Evolutionary conservation across 2,888 invertebrate species (phyloP), one percentile per base, ranked within the genome.

Genomic region (Epinotia nisella): DNA sequence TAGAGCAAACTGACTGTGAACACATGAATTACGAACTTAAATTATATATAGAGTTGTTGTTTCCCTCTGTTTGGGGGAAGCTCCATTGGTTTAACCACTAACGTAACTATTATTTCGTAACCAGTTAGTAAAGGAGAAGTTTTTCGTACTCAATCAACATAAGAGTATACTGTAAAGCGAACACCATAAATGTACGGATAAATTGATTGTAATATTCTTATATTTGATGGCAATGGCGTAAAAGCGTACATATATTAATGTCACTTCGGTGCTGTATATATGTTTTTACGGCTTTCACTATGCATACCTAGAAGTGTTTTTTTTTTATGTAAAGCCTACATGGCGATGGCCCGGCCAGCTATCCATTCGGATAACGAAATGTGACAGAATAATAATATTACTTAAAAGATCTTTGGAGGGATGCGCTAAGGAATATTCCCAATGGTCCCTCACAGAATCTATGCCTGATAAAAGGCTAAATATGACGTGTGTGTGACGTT

Each of bases 361-460:
- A 49, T 7, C 49, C 49, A 49, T 49, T n/a, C 49, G 1, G 7
- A 49, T 7, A 49, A n/a, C n/a, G n/a, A 45, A 45, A 45, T 45
- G 45, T n/a, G 45, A 45, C n/a, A 45, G 45, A 49, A 49, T 5
- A 49, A n/a, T 49, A 49, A 15, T 49, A 49, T 49, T 49, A 49
- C n/a, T 11, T 3, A 49, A 13, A 49, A 49, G 49, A 49, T 49
- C 49, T 49, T 49, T n/a, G n/a, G 49, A 5, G 41, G 13, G 49
- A 49, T 49, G 49, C 13, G 49, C 35, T 35, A 35, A 59, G 17
- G 59, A 59, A 59, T 59, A 59, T 59, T 45, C 15, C 49, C 49
- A n/a, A 49, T 49, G n/a, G 5, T 4, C 29, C 29, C 29, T 29
- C 29, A 29, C 29, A 29, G n/a, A n/a, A n/a, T n/a, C n/a, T n/a